Evolutionary conservation across 2,888 invertebrate species (phyloP), one percentile per base, ranked within the genome.

Genomic region (Chymomyza procnemis): DNA sequence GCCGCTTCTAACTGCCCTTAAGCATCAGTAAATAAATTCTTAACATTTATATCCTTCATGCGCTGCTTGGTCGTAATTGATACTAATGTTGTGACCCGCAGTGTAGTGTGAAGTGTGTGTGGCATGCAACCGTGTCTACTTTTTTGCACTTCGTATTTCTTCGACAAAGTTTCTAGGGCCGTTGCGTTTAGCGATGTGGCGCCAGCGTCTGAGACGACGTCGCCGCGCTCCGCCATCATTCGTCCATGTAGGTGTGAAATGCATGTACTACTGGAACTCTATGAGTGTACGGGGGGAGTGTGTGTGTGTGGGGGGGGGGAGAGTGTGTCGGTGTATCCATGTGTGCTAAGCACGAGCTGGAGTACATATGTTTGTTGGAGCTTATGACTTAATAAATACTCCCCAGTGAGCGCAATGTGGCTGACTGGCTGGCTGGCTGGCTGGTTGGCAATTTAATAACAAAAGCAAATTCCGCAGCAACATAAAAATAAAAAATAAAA

Each of bases 361-460:
- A 14, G 59, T n/a, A 22, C 47, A 58, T 57, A 57, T 22, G 34
- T 46, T 59, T 21, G 47, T 48, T 57, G 66, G 68, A 67, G 80
- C 80, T 85, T 81, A 81, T 81, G 81, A 81, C 81, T 81, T 81
- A 80, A 81, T 81, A 81, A 81, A 81, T 83, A 86, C 86, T 78
- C 81, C 63, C 74, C 76, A 76, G 74, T 61, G 85, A 64, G 79
- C 73, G 80, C 83, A 69, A 74, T 78, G 84, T 76, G 86, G 79
- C 84, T 81, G 79, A 84, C 84, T 81, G 79, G n/a, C n/a, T n/a
- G n/a, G n/a, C n/a, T n/a, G n/a, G n/a, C n/a, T 76, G 86, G 79
- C 84, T 81, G 79, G 86, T 81, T 81, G 79, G 81, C 84, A 81
- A 85, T 81, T 80, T 81, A 81, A 85, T 81, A 85, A 83, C 76